Base-by-base conservation (phyloP, 2,888 invertebrate species). In the Brachynemurus nebulosus region DNA sequence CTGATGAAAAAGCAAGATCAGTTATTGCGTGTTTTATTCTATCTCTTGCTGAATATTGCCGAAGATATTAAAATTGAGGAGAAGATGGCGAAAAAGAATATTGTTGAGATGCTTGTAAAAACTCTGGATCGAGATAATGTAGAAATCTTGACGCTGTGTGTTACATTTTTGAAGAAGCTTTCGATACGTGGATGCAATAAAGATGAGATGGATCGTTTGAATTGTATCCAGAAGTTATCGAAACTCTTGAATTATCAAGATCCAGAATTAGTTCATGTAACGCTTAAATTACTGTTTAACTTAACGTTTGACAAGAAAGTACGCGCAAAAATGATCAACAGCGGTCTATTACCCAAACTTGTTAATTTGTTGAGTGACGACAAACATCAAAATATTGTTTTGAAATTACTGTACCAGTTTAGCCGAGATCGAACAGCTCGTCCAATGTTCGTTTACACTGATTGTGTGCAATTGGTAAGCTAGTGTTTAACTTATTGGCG, bases 391-490 rank as follows among this genome's bases (percentile, higher is more conserved):
- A 75, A 76, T 53, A 73, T 82, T 47, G 81, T 85, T 49, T 72
- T 86, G 57, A 86, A 86, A 62, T 72, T 86, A 48, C 67, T 97
- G 35, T 97, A 96, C 61, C 92, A 96, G 62, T 72, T 95, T 56
- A 95, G 93, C 60, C 84, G 92, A 73, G 93, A 97, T 60, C 93
- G 95, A 61, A 76, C 89, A 63, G 86, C 90, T 8, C 93, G 95
- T 66, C 72, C 85, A 27, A 83, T 93, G 79, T 92, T 96, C 61
- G 83, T 88, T 5, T 90, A 86, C 61, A 89, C 91, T 1, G 95
- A 96, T 63, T 92, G 90, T 64, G 85, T 96, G 46, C 86, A 91
- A 57, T 68, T 86, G 70, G 80, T 81, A 63, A 68, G 66, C 55
- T 81, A 63, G 47, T 27, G 2, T 37, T 16, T 21, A 37, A 17